Base-by-base conservation (phyloP, 2,888 invertebrate genomes). In the Spisula solida region DNA sequence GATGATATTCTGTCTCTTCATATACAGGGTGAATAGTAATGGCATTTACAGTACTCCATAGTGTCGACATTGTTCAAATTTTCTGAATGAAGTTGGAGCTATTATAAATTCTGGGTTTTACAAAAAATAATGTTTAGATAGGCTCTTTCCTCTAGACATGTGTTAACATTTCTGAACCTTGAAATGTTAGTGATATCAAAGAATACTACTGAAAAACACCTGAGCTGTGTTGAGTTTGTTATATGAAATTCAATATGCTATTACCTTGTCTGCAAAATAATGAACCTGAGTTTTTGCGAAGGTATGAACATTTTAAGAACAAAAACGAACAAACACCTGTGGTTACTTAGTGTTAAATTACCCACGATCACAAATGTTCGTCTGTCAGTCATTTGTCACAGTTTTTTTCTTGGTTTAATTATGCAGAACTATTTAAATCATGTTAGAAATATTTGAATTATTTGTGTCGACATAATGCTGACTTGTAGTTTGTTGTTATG, bases 301-400 rank as follows among this genome's bases (percentile, higher is more conserved):
- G 60, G 25, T 25, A 25, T 25, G 10, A 10, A 66, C 5, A 10
- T 66, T 75, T 75, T 14, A 75, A 34, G 75, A 75, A 75, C 14
- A 75, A 75, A 75, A 34, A 16, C 12, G 75, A 31, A 75, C 75
- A 18, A 75, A 75, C 75, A 75, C 75, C 75, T 75, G 75, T 75
- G 75, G 31, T 75, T 6, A 75, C 31, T 34, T 75, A 18, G 75
- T 34, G 34, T 75, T 75, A 34, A 75, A 75, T 75, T 75, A 75
- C 75, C 8, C 75, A 31, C 34, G 18, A 31, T 70, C 31, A 75
- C 31, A 75, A 75, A 75, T 31, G 2, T 75, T 14, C 14, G 25
- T 0, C 75, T 75, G 75, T 75, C 75, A 75, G 34, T 75, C 75
- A 75, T 75, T 31, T 75, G 75, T 75, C 75, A 75, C 6, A 31